Evolutionary conservation across 2,113 vertebrate genomes (phyloP).

Genomic region (Microcebus jonahi): DNA sequence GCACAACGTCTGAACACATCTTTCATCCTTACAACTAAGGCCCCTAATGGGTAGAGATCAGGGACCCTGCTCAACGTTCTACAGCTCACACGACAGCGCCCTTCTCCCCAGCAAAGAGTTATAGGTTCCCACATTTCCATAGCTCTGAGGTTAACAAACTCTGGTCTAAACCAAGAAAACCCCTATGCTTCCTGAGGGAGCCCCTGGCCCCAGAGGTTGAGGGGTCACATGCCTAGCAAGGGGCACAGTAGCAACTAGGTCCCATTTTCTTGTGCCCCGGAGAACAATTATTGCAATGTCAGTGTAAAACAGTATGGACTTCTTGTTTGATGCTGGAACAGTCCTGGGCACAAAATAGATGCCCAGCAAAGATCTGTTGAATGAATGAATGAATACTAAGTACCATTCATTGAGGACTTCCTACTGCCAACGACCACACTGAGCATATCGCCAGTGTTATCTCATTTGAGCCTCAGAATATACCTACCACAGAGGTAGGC

Average conservation of each 20-base stretch:
- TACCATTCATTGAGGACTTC: rapidly evolving
- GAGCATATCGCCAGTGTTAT: rapidly evolving
- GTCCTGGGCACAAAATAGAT: not conserved
- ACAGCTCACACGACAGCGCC: rapidly evolving
- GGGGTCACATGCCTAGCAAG: rapidly evolving
- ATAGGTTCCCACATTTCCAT: rapidly evolving
- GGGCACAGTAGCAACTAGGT: rapidly evolving
- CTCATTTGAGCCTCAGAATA: not conserved
- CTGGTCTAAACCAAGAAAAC: not conserved
- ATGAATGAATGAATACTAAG: not conserved
- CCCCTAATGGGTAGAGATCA: not conserved
- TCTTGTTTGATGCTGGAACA: not conserved
- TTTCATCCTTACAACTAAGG: not conserved
- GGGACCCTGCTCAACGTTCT: rapidly evolving
- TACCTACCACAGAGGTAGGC: not conserved
- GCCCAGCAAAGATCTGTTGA: not conserved
- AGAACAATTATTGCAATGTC: not conserved
- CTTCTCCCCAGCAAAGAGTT: too few species aligned
- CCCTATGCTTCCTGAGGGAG: not conserved
- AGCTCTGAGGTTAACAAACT: not conserved
- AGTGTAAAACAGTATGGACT: not conserved
- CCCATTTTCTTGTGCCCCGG: not conserved
- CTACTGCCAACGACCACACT: not conserved
- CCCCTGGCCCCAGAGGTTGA: not conserved
- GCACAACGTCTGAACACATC: not conserved